Conservation (phyloP, 2,113 vertebrate species). For the Cyrtonyx montezumae region DNA sequence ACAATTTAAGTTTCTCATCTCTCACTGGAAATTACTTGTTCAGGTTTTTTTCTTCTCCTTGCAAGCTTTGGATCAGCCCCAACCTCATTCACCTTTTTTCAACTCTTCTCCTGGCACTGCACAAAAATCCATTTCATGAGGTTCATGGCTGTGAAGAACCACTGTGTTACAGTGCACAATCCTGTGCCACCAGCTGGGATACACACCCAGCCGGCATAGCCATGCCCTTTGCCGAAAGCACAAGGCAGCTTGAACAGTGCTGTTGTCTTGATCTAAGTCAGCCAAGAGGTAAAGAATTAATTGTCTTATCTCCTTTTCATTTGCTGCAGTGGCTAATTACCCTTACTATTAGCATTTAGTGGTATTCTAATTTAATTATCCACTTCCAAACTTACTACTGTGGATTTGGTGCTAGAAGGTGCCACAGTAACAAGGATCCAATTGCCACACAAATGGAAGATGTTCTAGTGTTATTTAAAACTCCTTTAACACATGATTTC, state of each 20-base stretch:
- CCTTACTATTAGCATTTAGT: neutral
- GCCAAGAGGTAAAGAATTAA: neutral
- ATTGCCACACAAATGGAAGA: neutral
- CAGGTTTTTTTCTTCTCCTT: neutral
- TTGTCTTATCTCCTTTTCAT: neutral
- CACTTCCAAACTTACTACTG: neutral
- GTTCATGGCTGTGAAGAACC: neutral
- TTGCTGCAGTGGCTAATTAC: neutral
- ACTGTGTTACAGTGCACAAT: neutral
- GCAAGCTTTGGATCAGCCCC: neutral
- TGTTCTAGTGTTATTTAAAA: neutral
- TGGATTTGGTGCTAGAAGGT: neutral
- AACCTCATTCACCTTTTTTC: neutral
- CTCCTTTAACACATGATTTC: neutral
- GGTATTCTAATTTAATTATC: neutral
- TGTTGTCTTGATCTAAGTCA: neutral
- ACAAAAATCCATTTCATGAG: neutral
- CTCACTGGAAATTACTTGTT: neutral
- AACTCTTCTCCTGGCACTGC: neutral
- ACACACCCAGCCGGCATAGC: neutral
- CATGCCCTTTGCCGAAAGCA: fast-evolving
- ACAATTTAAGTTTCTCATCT: neutral
- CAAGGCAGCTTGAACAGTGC: neutral
- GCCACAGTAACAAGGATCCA: neutral
- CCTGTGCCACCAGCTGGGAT: neutral